These are phyloP conservation scores for Pemphredon lugubris DNA, from an alignment of 2,888 invertebrate genomes.

Conservation along the genomic window DNA sequence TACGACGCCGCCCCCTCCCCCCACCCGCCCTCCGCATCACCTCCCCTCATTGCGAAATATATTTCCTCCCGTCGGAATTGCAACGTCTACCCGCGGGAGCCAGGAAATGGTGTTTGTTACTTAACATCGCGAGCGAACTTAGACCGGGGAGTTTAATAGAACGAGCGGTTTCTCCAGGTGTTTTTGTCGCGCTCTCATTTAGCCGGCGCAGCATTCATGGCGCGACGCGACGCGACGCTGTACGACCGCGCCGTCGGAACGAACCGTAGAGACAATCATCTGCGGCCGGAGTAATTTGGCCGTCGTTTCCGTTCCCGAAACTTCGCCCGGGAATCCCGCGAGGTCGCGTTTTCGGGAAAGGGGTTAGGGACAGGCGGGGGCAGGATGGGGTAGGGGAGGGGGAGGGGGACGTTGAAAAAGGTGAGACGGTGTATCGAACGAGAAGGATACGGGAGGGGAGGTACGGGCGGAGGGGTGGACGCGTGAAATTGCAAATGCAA, in stretches of 20 bases:
- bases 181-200: slow-evolving; percentile 57
- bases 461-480: slow-evolving; percentile 26
- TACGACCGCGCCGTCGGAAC: slow-evolving; percentile 45
- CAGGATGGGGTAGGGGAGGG: not conserved
- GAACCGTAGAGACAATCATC: slow-evolving; percentile 59
- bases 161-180: slow-evolving; percentile 48
- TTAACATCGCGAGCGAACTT: slow-evolving; percentile 17
- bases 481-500: slow-evolving; percentile 80
- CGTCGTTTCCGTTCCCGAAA: slow-evolving; percentile 26
- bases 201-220: slow-evolving; percentile 24
- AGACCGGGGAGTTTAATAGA: slow-evolving; percentile 42
- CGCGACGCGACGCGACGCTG: slow-evolving; percentile 5
- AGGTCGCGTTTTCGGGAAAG: slow-evolving; percentile 40
- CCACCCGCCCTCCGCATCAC: no score
- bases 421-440: slow-evolving; percentile 24
- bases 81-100: not conserved
- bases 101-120: slow-evolving; percentile 1
- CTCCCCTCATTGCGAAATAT: not conserved
- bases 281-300: slow-evolving; percentile 57
- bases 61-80: not conserved
- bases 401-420: slow-evolving; percentile 5
- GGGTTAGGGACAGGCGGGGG: not conserved
- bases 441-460: slow-evolving; percentile 9
- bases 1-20: no score
- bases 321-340: slow-evolving; percentile 36